Base-by-base conservation (phyloP, 2,113 vertebrate genomes). In the Tachysurus fulvidraco region DNA sequence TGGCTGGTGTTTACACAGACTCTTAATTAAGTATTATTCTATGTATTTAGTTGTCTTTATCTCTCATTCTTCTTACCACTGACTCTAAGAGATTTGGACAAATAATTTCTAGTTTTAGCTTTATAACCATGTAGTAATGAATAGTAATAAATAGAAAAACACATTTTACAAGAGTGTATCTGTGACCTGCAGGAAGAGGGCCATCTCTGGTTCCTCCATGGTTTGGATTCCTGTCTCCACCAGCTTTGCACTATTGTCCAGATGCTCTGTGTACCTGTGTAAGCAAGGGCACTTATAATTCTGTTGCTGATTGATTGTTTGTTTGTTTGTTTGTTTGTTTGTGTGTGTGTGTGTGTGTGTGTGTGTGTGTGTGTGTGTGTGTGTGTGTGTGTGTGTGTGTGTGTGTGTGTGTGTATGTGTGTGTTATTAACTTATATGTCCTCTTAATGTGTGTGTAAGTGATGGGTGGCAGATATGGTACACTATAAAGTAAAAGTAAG, bases 141-240 rank as follows among this genome's bases (percentile, higher is more conserved):
- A 67, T 30, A 83, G 1, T 41, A 81, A 4, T 44, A 50, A 82
- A 14, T 28, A 64, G 23, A 60, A 81, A 55, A 59, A 8, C 8
- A 36, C 50, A 79, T 59, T 57, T 52, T 30, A n/a, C 55, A 57
- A 76, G 6, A 13, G 19, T 50, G 6, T 85, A 30, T 76, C 17
- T 81, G 46, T 80, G 92, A 98, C 98, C 97, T 99, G 98, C 71
- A 99, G 93, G 94, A 99, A 99, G 85, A 97, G 90, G 0, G 97
- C 97, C 97, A 99, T 98, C 94, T 99, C 97, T 7, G 97, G 95
- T 89, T 98, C 96, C 80, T 99, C 98, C 97, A 99, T 96, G 71
- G 95, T 97, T 92, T 98, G 96, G 87, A 99, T 97, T 91, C 96
- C 96, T 28, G 95, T 96, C 92, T 99, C 97, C 74, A 99, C 96